Evolutionary conservation across 2,888 invertebrate genomes (phyloP), one percentile per base, ranked within the genome.

Genomic region (Dioctria rufipes): DNA sequence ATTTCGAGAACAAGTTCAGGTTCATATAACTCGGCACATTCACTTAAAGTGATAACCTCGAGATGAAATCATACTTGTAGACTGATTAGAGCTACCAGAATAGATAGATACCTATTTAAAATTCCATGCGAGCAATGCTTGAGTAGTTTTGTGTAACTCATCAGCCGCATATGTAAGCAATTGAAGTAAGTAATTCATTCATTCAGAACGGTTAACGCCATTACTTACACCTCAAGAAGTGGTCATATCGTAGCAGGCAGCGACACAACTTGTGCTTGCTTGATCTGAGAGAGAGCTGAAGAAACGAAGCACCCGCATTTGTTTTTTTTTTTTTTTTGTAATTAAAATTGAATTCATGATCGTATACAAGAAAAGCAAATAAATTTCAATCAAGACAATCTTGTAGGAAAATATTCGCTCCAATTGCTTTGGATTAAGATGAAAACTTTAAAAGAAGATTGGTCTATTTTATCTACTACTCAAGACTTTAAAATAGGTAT

Each of bases 131-230:
- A 25, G 25, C 25, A 25, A 25, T 25, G 25, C 25, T 25, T 25
- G 25, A 25, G 25, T 25, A 25, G 25, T 25, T 25, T 25, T 25
- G 37, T 9, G 46, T 67, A 67, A 67, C 9, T 67, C 67, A 67
- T 46, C 43, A 46, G 46, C 65, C 67, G 49, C 67, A 37, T 43
- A 46, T 43, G 67, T 25, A 37, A 43, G 67, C 67, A 67, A 67
- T 67, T 67, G 67, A 67, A 43, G 67, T 49, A 67, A n/a, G n/a
- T n/a, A n/a, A n/a, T n/a, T n/a, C n/a, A 67, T 67, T 67, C 46
- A 66, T 66, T 67, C 37, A 46, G 25, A 25, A 46, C 49, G 46
- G 49, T 49, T 67, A 49, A 67, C n/a, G 49, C 25, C 37, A 46
- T 43, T 46, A 67, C 67, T 43, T 46, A 67, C 49, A 67, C 67